A percentile compares a stretch with the other conserved stretches of the same genome.
Conservation (phyloP, 1,140 invertebrate species). For the Pseudomyrmex cubaensis region DNA sequence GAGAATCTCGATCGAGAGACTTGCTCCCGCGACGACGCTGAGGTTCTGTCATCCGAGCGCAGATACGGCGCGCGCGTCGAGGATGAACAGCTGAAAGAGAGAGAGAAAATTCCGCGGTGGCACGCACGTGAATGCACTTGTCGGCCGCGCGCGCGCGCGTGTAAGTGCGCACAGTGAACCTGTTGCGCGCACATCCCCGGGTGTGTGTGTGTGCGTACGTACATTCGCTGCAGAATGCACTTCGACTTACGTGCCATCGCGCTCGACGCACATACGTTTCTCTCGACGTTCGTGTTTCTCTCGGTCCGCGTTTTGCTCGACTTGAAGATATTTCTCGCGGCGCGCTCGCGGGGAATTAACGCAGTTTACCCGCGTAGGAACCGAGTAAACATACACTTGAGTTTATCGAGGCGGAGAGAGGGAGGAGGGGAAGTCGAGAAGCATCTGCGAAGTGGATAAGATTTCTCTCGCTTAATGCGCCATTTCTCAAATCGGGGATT, state of each 20-base stretch:
- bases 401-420: not conserved
- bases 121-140: conserved; percentile 58
- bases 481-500: too few relatives aligned
- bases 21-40: not conserved
- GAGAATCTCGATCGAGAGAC: conserved; percentile 4
- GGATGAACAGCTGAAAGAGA: conserved; percentile 7
- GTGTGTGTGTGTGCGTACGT: not conserved
- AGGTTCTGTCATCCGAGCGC: conserved; percentile 1
- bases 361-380: conserved; percentile 11
- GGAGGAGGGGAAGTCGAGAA: too few relatives aligned
- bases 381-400: conserved; percentile 10
- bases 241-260: conserved; percentile 45
- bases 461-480: too few relatives aligned
- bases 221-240: conserved; percentile 43
- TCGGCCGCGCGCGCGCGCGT: conserved; percentile 18
- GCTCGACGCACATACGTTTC: conserved; percentile 38
- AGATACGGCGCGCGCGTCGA: not conserved
- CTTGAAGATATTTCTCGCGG: not conserved
- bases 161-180: conserved; percentile 49
- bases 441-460: not conserved
- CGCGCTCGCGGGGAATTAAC: conserved; percentile 12
- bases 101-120: conserved; percentile 30
- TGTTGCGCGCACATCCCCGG: conserved; percentile 19
- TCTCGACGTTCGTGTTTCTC: conserved; percentile 11
- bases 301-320: not conserved